A percentile compares a stretch with the other conserved stretches of the same genome.
phyloP scores from a whole-genome alignment of 2,113 vertebrate genomes.

The Prietella phreatophila region DNA sequence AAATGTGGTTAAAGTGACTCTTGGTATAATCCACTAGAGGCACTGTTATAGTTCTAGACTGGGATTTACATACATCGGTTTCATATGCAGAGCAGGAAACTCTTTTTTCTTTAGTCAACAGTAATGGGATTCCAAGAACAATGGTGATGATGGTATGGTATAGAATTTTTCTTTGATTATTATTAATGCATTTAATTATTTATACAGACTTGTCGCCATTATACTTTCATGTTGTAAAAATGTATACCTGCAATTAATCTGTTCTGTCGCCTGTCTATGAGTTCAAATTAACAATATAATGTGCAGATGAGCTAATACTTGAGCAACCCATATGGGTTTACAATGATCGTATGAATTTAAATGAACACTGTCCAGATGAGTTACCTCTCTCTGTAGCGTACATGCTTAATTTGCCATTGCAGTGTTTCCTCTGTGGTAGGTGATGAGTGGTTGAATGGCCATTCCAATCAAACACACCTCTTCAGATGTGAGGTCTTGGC shows the following conservation, averaged over 20 bases:
- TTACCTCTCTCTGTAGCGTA: slow-evolving; percentile 4
- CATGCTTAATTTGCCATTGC: slow-evolving; percentile 5
- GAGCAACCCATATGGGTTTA: slow-evolving; percentile 11
- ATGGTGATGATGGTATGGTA: background rate
- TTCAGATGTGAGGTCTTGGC: slow-evolving; percentile 36
- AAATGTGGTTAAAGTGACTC: background rate
- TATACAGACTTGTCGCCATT: background rate
- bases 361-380: slow-evolving; percentile 30
- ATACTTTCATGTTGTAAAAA: background rate
- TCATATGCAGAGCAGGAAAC: background rate
- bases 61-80: background rate
- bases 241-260: background rate
- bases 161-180: background rate
- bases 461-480: slow-evolving; percentile 34
- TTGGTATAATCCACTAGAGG: background rate
- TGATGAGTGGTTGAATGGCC: slow-evolving; percentile 29
- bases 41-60: background rate
- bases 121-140: background rate
- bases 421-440: background rate
- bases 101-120: background rate
- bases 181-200: background rate
- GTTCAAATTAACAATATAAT: background rate
- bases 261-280: background rate
- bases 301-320: slow-evolving; percentile 15
- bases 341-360: slow-evolving; percentile 4